Base-by-base conservation (phyloP, 2,888 invertebrate genomes). In the Cryptophagus acutangulus region DNA sequence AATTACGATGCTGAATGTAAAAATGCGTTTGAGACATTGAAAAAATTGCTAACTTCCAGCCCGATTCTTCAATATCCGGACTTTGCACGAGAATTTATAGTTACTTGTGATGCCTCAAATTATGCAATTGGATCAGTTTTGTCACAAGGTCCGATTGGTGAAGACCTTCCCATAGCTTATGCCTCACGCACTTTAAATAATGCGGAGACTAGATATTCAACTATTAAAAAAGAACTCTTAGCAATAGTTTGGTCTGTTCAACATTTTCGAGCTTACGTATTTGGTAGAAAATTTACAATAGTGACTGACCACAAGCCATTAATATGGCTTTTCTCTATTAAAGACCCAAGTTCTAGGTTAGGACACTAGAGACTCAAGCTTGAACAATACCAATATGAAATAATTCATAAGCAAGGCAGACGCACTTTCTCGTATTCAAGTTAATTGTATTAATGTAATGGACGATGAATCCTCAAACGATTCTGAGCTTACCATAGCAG, bases 221-320 rank as follows among this genome's bases (percentile, higher is more conserved):
- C 50, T 2, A 52, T 44, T 9, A 50, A 57, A 38, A 46, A 49
- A 10, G 58, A 60, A 44, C 38, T 57, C 2, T 26, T 56, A 16
- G 53, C 51, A 1, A 40, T 57, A 1, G 44, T 56, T 5, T 54
- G 48, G 44, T 49, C 36, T 9, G 24, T 17, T 3, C 45, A 46
- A 38, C 16, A 40, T 17, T 46, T 46, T 20, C 16, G 46, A 29
- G 46, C 46, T 2, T 48, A 48, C 16, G 16, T 48, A 3, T 48
- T 43, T 28, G 48, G 48, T 10, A 20, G 51, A 36, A 50, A 50
- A 40, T 62, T 65, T 29, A 43, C 33, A 9, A 52, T 65, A 47
- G 43, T 58, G 1, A 65, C 62, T 0, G 63, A 66, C 39, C 61
- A 65, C 41, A 52, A 50, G 38, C 60, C 61, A 1, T 43, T 65